Conservation (phyloP, 2,888 invertebrate genomes). For the Erebia aethiops region DNA sequence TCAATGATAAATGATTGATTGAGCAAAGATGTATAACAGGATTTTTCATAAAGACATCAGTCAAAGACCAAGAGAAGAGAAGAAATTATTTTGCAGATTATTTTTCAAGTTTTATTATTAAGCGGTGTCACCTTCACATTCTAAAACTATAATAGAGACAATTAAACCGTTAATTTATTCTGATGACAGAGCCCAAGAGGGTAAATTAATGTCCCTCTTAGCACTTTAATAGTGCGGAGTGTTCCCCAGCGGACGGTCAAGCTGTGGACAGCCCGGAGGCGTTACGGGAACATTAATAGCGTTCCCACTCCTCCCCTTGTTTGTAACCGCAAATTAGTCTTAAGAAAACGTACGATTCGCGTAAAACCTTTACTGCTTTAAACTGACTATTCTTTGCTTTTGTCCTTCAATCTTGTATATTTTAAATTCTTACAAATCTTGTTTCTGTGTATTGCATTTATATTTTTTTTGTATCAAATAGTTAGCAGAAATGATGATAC, state of each 20-base stretch:
- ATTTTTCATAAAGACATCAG: too few species aligned
- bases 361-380: constrained; percentile 56
- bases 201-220: constrained; percentile 78
- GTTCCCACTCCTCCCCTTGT: constrained; percentile 70
- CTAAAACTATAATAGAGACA: constrained; percentile 50
- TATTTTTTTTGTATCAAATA: neutral
- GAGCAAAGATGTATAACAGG: too few species aligned
- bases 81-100: too few species aligned
- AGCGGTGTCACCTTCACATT: constrained; percentile 27
- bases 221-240: constrained; percentile 78
- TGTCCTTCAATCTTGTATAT: too few species aligned
- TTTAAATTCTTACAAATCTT: too few species aligned
- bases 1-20: too few species aligned
- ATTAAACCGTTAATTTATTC: constrained; percentile 80
- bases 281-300: constrained; percentile 68
- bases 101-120: neutral
- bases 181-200: constrained; percentile 72
- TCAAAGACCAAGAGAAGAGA: too few species aligned
- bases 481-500: neutral
- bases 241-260: constrained; percentile 70
- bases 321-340: constrained; percentile 75
- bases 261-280: constrained; percentile 71
- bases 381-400: neutral
- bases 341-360: constrained; percentile 49
- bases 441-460: too few species aligned